Base-by-base conservation (phyloP, 2,888 invertebrate species). In the Acleris emargana region DNA sequence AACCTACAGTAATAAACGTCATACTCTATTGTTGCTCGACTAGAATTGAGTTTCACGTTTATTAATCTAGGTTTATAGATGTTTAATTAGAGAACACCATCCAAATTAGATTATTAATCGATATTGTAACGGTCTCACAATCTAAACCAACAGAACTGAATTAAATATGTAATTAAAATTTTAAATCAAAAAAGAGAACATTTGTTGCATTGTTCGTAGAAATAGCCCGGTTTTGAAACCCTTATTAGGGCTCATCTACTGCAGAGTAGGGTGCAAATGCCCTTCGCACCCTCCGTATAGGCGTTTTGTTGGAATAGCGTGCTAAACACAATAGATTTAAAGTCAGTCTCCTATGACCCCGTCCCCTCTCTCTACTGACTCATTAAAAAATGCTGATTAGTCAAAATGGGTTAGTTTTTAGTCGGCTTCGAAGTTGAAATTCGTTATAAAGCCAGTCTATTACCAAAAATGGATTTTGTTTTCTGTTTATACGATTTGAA, bases 221-320 rank as follows among this genome's bases (percentile, higher is more conserved):
- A 57, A 45, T 16, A 57, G 57, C 57, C 57, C 57, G 43, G n/a
- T 50, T 59, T 42, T 42, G 20, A 54, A 64, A 50, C 64, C 64
- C 64, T 64, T 64, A 64, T 64, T 64, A 64, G 63, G 54, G 53
- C 49, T 25, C 43, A 42, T 49, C 58, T 64, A 64, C 59, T 60
- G 54, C 59, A 60, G 47, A 45, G 54, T 17, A 50, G 54, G 64
- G 64, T 55, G 59, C 59, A 43, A 63, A 64, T 64, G 59, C 59
- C 57, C 59, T 54, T 55, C 50, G 17, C 59, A 64, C 58, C 58
- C 63, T 63, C 52, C n/a, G 13, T 47, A 17, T 5, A 9, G 6
- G 2, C 13, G 58, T 18, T 22, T 38, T 11, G 25, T 38, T 25
- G 28, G 43, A 64, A 59, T 54, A 54, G 49, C 49, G 32, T 32